Base-by-base conservation (phyloP, 2,797 vertebrate genomes). In the Danio tinwini region DNA sequence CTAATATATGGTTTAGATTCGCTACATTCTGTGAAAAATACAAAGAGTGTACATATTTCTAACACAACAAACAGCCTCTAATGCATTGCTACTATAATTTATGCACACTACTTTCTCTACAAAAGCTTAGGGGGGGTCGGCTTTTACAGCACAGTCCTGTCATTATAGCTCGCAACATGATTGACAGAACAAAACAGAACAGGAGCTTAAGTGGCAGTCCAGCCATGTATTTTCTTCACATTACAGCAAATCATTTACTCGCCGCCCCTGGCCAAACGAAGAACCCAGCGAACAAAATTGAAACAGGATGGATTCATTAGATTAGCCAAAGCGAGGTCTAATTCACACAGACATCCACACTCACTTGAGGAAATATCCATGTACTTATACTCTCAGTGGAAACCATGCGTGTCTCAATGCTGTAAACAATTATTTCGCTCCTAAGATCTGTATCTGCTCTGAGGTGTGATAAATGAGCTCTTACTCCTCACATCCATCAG, bases 401-500 rank as follows among this genome's bases (percentile, higher is more conserved):
- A 47, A 42, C 52, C 45, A 21, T 63, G 21, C 2, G 5, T 71
- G 49, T 53, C 56, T n/a, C 29, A 1, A 14, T 19, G n/a, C 17
- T 52, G 14, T 56, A 65, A 73, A 65, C 52, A 39, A 19, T 58
- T 65, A 73, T 80, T 14, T 65, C 29, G 3, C 50, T 73, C 61
- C 16, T 45, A 29, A 45, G 16, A 80, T 76, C 70, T 67, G 72
- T 52, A 62, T 69, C 68, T 53, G 72, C 21, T 64, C 45, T 67
- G 29, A 85, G 64, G 40, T 73, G 58, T 56, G 40, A 71, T 74
- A 52, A 71, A 81, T 19, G n/a, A 62, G 45, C 56, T 71, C 79
- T 78, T 56, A 73, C 59, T 58, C 21, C 74, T 65, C 44, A 63
- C 79, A 85, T 77, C 63, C 78, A 70, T 63, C 53, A 21, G 67